Base-by-base conservation (phyloP, 2,113 vertebrate genomes). In the Anolis carolinensis region DNA sequence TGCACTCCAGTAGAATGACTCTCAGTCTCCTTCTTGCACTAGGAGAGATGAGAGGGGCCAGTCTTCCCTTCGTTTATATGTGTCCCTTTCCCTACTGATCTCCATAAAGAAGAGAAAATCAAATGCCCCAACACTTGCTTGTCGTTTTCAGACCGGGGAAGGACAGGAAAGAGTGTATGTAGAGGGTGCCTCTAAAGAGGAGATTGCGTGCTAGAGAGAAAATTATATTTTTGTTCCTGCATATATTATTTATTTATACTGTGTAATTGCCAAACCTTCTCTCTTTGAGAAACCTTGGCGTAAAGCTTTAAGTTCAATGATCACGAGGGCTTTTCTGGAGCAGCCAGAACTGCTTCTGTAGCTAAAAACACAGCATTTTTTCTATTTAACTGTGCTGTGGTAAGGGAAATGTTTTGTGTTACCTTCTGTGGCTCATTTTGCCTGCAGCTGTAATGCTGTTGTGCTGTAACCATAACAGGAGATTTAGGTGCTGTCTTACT, bases 191-290 rank as follows among this genome's bases (percentile, higher is more conserved):
- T 67, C 71, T 68, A 44, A 88, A 73, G 39, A 68, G 48, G 55
- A 52, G 48, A 36, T 25, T 80, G 34, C 44, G 82, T 73, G 20
- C 21, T 62, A 77, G 36, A 83, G 67, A 72, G 63, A 70, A 76
- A 65, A 39, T 84, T 84, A 48, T 88, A 84, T 88, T 88, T 88
- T 85, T 84, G 82, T 88, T 84, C 39, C 71, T 84, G 70, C 63
- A 59, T 68, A 62, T 81, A 25, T 84, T 88, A 88, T 84, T 88
- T 88, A 84, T 88, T 88, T 84, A 75, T 84, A 84, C 76, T 75
- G 70, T 84, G 72, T 68, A 27, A 79, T 55, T 85, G 83, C 77
- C 83, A 88, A 55, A 59, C 14, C 20, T 7, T 23, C 48, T 76
- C 71, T 34, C 48, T 36, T 65, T 30, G 7, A 83, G 70, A 71